Base-by-base conservation (phyloP, 2,113 vertebrate species). In the Spea bombifrons region DNA sequence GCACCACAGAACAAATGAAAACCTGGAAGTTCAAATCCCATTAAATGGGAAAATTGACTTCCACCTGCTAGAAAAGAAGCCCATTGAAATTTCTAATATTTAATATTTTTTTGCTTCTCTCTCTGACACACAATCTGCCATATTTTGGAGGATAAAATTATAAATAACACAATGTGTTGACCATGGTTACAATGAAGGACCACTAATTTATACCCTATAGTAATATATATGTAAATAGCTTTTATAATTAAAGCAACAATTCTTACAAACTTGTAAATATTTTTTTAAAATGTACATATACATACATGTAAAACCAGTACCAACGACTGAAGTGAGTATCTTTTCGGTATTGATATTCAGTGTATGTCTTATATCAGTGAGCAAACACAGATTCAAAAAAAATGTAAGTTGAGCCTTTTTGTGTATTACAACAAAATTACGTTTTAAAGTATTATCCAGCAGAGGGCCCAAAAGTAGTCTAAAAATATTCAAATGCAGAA, bases 61-160 rank as follows among this genome's bases (percentile, higher is more conserved):
- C 69, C 92, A 91, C 75, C 85, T 89, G 83, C 86, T 91, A 83
- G 95, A 96, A 83, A 94, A 91, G 80, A 98, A 96, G 83, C 89
- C 94, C 12, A 70, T 95, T 89, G 94, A 94, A 83, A 95, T 97
- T 89, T 97, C 95, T 66, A 97, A 97, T 71, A 96, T 97, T 86
- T 98, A 89, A 98, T 49, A 3, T 77, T 85, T 82, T 47, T 53
- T 83, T 48, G 30, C 30, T 30, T 30, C 30, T 30, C 30, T 55
- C 82, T 43, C 76, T 73, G 67, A 7, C 72, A 71, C 82, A 65
- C 49, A 73, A 65, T 81, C 81, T 82, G 76, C 81, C 48, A 82
- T 71, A 55, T 66, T 71, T 79, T 44, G 61, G 79, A 74, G 52
- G 64, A 57, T 68, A 46, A 15, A 44, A 80, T 67, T 74, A 15